Conservation (phyloP, 1,140 invertebrate genomes). For the Orchestia grillus region DNA sequence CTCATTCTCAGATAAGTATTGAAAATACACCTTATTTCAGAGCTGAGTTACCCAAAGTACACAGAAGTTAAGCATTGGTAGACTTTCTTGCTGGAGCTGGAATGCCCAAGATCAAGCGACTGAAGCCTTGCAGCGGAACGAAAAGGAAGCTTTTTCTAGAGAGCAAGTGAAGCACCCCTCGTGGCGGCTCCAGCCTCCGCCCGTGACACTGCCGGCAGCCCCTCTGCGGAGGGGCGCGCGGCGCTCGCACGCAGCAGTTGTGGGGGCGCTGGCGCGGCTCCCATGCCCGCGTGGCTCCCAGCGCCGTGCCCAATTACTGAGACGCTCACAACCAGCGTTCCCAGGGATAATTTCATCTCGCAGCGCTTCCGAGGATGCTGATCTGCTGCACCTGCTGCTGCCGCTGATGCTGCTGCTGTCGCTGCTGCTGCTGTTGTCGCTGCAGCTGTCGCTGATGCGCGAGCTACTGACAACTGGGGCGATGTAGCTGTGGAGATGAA, state of each 20-base stretch:
- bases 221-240: not conserved
- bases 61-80: not conserved
- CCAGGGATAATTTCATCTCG: slow-evolving; percentile 43
- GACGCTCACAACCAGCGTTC: slow-evolving; percentile 32
- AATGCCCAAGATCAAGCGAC: too few species aligned
- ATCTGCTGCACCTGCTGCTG: slow-evolving; percentile 21
- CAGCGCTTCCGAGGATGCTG: slow-evolving; percentile 30
- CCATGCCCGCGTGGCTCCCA: not conserved
- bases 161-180: too few species aligned
- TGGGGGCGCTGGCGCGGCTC: not conserved
- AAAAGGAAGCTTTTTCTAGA: not conserved
- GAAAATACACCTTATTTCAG: not conserved
- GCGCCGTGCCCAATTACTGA: slow-evolving; percentile 34
- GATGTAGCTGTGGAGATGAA: not conserved
- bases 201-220: not conserved
- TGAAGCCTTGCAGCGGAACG: not conserved
- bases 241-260: not conserved
- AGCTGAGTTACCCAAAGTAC: not conserved
- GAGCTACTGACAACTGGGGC: not conserved
- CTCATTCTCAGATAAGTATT: not conserved
- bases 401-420: not conserved
- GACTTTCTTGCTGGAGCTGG: not conserved
- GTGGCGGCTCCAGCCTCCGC: too few species aligned
- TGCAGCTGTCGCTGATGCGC: not conserved
- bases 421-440: slow-evolving; percentile 1